Evolutionary conservation across 2,113 vertebrate species (phyloP).

Genomic region (Thomomys bottae): DNA sequence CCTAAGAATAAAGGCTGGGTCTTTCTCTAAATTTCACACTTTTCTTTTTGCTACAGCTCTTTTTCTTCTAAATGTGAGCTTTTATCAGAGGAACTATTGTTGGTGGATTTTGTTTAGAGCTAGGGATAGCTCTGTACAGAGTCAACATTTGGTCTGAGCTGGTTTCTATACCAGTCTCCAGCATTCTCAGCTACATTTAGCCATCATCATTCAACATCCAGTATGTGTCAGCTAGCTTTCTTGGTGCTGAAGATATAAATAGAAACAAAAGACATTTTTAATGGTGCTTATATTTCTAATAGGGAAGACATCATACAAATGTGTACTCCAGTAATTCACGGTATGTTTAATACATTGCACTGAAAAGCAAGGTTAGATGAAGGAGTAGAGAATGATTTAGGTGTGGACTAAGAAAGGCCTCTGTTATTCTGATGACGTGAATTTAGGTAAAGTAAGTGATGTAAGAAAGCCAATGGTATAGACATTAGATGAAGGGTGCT

Average conservation of each 20-base stretch:
- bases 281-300: not conserved
- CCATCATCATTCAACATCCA: not conserved
- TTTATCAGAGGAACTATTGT: not conserved
- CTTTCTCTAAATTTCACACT: not conserved
- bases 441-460: not conserved
- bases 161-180: not conserved
- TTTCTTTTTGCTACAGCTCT: not conserved
- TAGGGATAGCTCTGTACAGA: not conserved
- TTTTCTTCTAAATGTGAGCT: not conserved
- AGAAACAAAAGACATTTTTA: slow-evolving; percentile 23
- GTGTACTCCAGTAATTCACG: not conserved
- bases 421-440: not conserved
- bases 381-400: not conserved
- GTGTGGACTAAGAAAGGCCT: not conserved
- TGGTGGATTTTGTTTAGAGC: not conserved
- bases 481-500: not conserved
- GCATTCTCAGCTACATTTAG: not conserved
- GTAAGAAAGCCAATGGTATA: not conserved
- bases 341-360: not conserved
- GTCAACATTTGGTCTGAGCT: not conserved
- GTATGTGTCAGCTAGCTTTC: not conserved
- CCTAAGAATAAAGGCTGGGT: not conserved
- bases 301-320: not conserved
- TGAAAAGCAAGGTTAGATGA: not conserved
- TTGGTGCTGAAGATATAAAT: not conserved